Evolutionary conservation across 2,797 vertebrate species (phyloP).

Genomic region (Gallinago solitaria): DNA sequence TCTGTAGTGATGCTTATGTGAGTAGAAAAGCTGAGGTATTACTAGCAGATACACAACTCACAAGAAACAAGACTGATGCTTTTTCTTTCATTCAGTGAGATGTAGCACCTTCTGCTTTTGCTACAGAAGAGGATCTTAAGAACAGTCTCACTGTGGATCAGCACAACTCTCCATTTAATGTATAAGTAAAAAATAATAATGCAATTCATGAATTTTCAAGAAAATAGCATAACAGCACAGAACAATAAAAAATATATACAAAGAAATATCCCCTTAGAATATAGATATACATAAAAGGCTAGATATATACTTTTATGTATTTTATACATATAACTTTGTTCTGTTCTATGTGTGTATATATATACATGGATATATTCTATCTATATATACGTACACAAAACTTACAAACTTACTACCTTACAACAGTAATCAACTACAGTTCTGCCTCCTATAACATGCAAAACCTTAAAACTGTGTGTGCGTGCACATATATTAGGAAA

Average conservation of each 20-base stretch:
- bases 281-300: background rate
- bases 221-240: background rate
- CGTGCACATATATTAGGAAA: background rate
- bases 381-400: background rate
- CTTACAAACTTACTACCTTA: background rate
- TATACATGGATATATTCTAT: background rate
- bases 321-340: background rate
- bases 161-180: background rate
- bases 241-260: background rate
- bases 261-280: background rate
- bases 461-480: background rate
- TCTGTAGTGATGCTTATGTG: background rate
- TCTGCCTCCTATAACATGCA: background rate
- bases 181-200: background rate
- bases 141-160: background rate
- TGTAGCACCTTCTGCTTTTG: background rate
- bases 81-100: background rate
- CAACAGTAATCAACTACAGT: background rate
- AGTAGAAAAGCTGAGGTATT: background rate
- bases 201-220: background rate
- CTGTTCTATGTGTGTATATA: background rate
- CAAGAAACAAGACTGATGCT: background rate
- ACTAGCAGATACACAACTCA: background rate
- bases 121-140: background rate
- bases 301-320: background rate